Conservation (phyloP, 92 coral and sea anemone species). For the Porites divaricata region DNA sequence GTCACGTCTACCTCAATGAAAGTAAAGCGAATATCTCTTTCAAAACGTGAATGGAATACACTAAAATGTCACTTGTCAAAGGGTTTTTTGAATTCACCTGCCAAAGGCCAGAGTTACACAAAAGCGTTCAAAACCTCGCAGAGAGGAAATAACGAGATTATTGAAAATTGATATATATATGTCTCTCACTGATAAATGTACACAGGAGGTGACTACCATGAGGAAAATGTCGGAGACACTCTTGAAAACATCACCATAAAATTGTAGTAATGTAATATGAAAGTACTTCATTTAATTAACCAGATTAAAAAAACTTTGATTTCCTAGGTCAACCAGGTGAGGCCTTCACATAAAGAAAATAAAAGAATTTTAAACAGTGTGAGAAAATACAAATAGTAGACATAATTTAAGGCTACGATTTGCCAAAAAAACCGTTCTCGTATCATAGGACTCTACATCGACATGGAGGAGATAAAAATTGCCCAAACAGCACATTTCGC, state of each 20-base stretch:
- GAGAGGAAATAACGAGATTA: conserved; percentile 24
- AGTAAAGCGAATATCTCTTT: conserved; percentile 13
- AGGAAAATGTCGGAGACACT: conserved; percentile 19
- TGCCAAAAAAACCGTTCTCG: conserved; percentile 8
- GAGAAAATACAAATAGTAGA: background rate
- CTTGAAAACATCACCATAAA: conserved; percentile 26
- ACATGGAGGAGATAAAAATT: conserved; percentile 12
- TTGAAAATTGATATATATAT: conserved; percentile 42
- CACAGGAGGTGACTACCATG: conserved; percentile 12
- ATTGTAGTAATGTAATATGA: conserved; percentile 20
- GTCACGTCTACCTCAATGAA: conserved; percentile 17
- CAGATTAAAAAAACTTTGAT: background rate
- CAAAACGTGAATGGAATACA: conserved; percentile 20
- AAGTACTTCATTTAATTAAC: conserved; percentile 38
- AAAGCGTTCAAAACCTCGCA: conserved; percentile 14
- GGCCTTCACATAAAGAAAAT: background rate
- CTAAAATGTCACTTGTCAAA: conserved; percentile 49
- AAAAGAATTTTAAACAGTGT: background rate
- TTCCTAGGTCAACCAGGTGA: background rate
- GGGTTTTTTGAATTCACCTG: conserved; percentile 35
- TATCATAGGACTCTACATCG: background rate
- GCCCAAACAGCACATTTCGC: conserved; percentile 29
- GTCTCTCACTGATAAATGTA: conserved; percentile 11
- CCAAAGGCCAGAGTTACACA: conserved; percentile 7
- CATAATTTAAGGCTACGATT: conserved; percentile 4